Percentiles rank a stretch among this genome's conserved stretches.
Evolutionary conservation across 2,888 invertebrate species (phyloP).

Genomic region (Lasioglossum malachurum): DNA sequence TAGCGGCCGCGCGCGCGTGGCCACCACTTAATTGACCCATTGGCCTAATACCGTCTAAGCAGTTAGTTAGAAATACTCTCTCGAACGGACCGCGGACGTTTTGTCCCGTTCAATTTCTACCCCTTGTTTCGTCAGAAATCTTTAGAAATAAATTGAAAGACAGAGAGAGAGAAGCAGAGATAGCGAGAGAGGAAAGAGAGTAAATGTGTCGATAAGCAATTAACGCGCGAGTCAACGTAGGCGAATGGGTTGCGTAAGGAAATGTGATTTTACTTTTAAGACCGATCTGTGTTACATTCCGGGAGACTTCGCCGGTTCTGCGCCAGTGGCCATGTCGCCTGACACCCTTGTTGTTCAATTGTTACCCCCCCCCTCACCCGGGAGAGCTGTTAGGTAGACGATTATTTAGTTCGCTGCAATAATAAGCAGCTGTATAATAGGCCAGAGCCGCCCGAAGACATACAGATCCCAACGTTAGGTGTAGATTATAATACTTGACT

Average conservation of each 20-base stretch:
- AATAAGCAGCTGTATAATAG: conserved; percentile 9
- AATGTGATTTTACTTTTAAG: conserved; percentile 74
- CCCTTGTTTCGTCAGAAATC: background rate
- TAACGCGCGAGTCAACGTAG: conserved; percentile 41
- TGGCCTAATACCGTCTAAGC: conserved; percentile 48
- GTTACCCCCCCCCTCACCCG: background rate
- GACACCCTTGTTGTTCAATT: conserved; percentile 41
- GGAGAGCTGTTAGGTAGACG: background rate
- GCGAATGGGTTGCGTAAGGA: conserved; percentile 60
- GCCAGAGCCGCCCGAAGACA: conserved; percentile 35
- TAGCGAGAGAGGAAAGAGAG: background rate
- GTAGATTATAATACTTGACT: conserved; percentile 15
- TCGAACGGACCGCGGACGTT: conserved; percentile 9
- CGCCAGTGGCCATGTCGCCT: conserved; percentile 61
- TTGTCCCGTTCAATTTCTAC: background rate
- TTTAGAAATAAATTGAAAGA: background rate
- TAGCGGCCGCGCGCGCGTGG: conserved; percentile 19
- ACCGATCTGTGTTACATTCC: conserved; percentile 63
- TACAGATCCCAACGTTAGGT: conserved; percentile 36
- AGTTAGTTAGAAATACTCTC: conserved; percentile 14
- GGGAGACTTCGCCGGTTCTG: conserved; percentile 51
- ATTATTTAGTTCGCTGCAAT: conserved; percentile 15
- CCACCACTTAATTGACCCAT: conserved; percentile 59
- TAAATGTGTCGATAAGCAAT: background rate
- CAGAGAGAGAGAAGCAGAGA: background rate